A percentile compares a stretch with the other conserved stretches of the same genome.
phyloP scores from a whole-genome alignment of 64 coral and sea anemone genomes.

The Pachyseris speciosa region DNA sequence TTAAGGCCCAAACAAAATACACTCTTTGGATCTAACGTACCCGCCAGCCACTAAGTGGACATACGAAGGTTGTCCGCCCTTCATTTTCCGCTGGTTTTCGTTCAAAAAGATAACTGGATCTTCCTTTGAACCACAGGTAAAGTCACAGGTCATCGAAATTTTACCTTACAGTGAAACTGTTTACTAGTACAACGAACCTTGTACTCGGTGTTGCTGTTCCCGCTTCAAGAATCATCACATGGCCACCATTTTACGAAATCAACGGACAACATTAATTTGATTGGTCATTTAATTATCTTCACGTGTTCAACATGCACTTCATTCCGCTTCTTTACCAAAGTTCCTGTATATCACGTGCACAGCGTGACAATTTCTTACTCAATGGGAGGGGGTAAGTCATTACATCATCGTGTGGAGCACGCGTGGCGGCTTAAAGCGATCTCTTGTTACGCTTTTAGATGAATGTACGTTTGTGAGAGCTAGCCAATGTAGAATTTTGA shows the following conservation, averaged over 20 bases:
- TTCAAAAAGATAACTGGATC: neutral
- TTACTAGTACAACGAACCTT: too few relatives aligned
- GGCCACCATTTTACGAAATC: neutral
- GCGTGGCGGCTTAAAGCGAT: too few relatives aligned
- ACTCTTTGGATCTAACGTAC: constrained; percentile 23
- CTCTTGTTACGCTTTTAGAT: too few relatives aligned
- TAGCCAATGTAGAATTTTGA: too few relatives aligned
- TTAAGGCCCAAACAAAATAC: neutral
- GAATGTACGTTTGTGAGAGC: too few relatives aligned
- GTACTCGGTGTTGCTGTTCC: neutral
- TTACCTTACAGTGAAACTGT: neutral
- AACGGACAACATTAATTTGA: neutral
- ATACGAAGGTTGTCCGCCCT: constrained; percentile 30
- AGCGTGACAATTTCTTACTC: neutral
- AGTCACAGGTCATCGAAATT: neutral
- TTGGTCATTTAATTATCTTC: constrained; percentile 23
- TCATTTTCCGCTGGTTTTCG: neutral
- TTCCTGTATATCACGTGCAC: neutral
- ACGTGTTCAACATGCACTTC: neutral
- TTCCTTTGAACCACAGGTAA: too few relatives aligned
- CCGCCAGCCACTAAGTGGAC: constrained; percentile 70
- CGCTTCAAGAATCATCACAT: neutral
- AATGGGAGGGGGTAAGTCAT: neutral
- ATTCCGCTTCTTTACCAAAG: neutral
- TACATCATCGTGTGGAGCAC: neutral